Percentiles rank a stretch among this genome's conserved stretches.
These are phyloP conservation scores for Caerostris darwini DNA, from an alignment of 1,140 invertebrate species.

Conservation along the genomic window DNA sequence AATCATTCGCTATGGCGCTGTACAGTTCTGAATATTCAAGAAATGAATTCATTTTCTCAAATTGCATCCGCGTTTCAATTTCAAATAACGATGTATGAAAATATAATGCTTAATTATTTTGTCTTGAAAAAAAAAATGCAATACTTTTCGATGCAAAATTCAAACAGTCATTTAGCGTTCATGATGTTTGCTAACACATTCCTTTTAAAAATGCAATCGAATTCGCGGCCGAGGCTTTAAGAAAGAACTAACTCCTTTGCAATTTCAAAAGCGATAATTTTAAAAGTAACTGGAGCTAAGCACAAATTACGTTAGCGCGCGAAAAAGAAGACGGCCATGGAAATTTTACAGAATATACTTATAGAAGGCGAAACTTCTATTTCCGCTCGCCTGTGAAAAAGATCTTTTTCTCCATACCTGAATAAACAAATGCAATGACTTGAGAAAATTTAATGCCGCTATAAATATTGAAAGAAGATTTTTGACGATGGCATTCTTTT, in stretches of 20 bases:
- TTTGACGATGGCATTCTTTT: constrained; percentile 23
- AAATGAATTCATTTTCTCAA: too few species aligned
- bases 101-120: background rate
- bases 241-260: background rate
- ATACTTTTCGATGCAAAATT: background rate
- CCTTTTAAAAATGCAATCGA: constrained; percentile 17
- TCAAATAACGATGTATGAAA: background rate
- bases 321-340: background rate
- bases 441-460: constrained; percentile 58
- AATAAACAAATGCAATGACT: constrained; percentile 67
- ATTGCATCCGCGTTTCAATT: too few species aligned
- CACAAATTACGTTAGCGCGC: constrained; percentile 1
- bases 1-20: too few species aligned
- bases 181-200: constrained; percentile 1
- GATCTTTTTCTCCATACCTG: background rate
- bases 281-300: background rate
- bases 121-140: background rate
- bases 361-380: constrained; percentile 28
- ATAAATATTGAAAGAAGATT: constrained; percentile 69
- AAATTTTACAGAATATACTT: constrained; percentile 22
- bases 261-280: background rate
- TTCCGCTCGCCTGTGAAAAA: background rate
- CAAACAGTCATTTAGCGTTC: background rate
- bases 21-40: too few species aligned
- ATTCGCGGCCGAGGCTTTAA: background rate